Evolutionary conservation across 2,113 vertebrate genomes (phyloP), one percentile per base, ranked within the genome.

Genomic region (Asarcornis scutulata): DNA sequence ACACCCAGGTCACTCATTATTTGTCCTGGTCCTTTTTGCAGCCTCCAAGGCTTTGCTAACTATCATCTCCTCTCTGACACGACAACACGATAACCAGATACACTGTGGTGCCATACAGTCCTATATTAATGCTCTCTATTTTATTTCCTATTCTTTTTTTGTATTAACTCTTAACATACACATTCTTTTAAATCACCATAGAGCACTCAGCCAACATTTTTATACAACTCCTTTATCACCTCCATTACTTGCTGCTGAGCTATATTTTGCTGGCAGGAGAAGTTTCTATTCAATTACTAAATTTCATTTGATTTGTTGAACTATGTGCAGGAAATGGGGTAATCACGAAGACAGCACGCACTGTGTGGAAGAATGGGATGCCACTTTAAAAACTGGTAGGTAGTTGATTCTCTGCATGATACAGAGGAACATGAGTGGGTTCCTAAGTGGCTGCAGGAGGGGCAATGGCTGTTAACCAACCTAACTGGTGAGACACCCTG

Each of bases 61-160:
- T 21, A 42, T 31, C 36, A 21, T 29, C 48, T 38, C 25, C 48
- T 38, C 25, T 36, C 69, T 20, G 26, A 22, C 27, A 66, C 21
- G 25, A 52, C 36, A 46, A 44, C 3, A 31, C 6, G 17, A 10
- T 16, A 68, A 73, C 18, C 26, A 0, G 0, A 20, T 25, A 27
- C 12, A 67, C n/a, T 29, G 50, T 2, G 2, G 58, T 29, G 42
- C 32, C 32, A 56, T 27, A 17, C 21, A 56, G 1, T 0, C 52
- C 42, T 25, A 8, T 7, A 13, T 13, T 20, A 13, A 36, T 9
- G 31, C 13, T 20, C 23, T 64, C 38, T 38, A 12, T 62, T 58
- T 93, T 29, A 32, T 26, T 48, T 29, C 17, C 32, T 77, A 9
- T 14, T 34, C 22, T 27, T 77, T 84, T 84, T 48, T 15, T 34